Percentiles rank a stretch among this genome's conserved stretches.
Evolutionary conservation across 2,797 vertebrate genomes (phyloP).

Genomic region (Tragopan temminckii): DNA sequence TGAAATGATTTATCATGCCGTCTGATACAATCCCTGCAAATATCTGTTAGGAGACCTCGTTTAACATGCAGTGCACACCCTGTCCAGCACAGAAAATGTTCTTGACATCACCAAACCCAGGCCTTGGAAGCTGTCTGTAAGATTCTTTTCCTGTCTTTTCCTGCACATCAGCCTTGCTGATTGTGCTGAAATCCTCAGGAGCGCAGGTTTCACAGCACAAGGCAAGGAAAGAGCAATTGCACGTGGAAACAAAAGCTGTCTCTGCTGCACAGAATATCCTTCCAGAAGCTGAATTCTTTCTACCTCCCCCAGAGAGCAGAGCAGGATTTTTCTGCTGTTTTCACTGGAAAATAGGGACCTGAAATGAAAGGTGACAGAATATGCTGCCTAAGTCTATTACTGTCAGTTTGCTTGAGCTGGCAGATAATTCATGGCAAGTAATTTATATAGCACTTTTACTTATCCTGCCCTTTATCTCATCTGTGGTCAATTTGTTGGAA

Average conservation of each 20-base stretch:
- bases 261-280: neutral
- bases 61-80: constrained; percentile 30
- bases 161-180: neutral
- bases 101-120: neutral
- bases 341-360: constrained; percentile 14
- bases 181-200: neutral
- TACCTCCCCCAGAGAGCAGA: neutral
- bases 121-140: neutral
- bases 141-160: neutral
- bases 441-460: constrained; percentile 70
- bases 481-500: constrained; percentile 71
- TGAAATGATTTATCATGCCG: constrained; percentile 61
- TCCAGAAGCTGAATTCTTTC: neutral
- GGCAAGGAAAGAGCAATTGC: neutral
- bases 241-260: neutral
- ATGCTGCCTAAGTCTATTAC: constrained; percentile 54
- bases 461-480: constrained; percentile 72
- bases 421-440: constrained; percentile 66
- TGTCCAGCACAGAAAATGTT: constrained; percentile 22
- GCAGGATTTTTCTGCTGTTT: constrained; percentile 25
- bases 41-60: neutral
- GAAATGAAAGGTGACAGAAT: constrained; percentile 61
- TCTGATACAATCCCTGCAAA: constrained; percentile 40
- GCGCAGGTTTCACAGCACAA: neutral
- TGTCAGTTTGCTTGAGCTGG: constrained; percentile 39